Percentiles rank a stretch among this genome's conserved stretches.
Conservation (phyloP, 2,888 invertebrate genomes). For the Sepiola atlantica region DNA sequence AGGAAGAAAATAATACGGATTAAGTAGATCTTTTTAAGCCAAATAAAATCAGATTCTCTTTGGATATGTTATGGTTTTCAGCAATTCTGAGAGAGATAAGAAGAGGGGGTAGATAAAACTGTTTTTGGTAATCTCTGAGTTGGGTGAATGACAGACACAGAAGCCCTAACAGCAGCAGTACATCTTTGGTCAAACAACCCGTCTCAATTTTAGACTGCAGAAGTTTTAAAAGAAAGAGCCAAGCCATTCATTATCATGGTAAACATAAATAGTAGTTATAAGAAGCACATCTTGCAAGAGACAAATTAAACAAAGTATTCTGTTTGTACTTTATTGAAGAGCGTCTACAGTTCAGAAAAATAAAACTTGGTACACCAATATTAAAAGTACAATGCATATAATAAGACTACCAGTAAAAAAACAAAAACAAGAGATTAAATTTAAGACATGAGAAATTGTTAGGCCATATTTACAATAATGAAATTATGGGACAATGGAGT, state of each 20-base stretch:
- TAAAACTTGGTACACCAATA: background rate
- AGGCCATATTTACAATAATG: background rate
- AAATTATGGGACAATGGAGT: background rate
- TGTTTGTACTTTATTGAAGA: background rate
- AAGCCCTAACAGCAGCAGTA: background rate
- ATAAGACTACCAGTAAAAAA: background rate
- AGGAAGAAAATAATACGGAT: background rate
- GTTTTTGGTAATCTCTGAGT: background rate
- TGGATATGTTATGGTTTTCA: background rate
- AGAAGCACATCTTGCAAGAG: background rate
- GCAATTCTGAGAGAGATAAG: background rate
- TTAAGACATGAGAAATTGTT: background rate
- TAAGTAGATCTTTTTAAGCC: background rate
- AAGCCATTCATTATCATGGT: background rate
- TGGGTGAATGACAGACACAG: background rate
- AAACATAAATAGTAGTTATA: too few relatives aligned
- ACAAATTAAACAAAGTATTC: background rate
- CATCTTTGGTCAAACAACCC: background rate
- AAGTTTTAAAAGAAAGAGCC: background rate
- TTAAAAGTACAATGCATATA: background rate
- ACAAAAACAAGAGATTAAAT: background rate
- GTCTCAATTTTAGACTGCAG: background rate
- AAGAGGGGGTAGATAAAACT: background rate
- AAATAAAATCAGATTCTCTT: constrained; percentile 32
- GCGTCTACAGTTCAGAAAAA: background rate